phyloP scores from a whole-genome alignment of 1,140 invertebrate species.

The Tetragnatha versicolor region DNA sequence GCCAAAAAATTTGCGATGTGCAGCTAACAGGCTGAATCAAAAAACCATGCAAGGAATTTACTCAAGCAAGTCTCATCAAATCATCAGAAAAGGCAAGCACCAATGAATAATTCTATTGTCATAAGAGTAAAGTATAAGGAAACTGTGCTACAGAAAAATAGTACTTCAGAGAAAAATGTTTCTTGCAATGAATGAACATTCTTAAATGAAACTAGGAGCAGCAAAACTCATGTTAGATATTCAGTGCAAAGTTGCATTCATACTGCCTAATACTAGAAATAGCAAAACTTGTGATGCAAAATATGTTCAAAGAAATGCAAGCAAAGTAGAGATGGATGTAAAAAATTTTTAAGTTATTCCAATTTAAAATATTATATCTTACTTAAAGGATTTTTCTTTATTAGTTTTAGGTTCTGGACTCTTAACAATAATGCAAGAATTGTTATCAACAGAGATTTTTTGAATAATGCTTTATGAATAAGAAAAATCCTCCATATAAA shows the following conservation, averaged over 20 bases:
- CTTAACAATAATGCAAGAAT: too few species aligned
- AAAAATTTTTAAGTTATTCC: too few species aligned
- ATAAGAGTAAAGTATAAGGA: constrained; percentile 14
- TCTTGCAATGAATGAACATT: background rate
- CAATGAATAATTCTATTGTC: constrained; percentile 33
- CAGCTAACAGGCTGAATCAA: constrained; percentile 25
- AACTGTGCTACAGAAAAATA: constrained; percentile 14
- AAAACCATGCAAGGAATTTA: constrained; percentile 35
- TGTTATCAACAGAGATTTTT: too few species aligned
- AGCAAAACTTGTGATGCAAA: constrained; percentile 33
- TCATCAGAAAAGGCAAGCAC: constrained; percentile 52
- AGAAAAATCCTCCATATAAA: too few species aligned
- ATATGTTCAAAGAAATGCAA: constrained; percentile 19
- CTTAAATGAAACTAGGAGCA: constrained; percentile 25
- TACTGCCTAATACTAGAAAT: constrained; percentile 28
- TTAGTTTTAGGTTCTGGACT: too few species aligned
- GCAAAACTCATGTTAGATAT: constrained; percentile 24
- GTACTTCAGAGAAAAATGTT: background rate
- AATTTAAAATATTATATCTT: too few species aligned
- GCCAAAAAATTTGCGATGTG: constrained; percentile 24
- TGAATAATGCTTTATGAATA: too few species aligned
- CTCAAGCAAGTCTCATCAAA: constrained; percentile 29
- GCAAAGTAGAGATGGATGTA: too few species aligned
- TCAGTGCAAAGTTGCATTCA: constrained; percentile 31
- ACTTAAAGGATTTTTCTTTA: too few species aligned